Evolutionary conservation across 2,113 vertebrate genomes (phyloP), one percentile per base, ranked within the genome.

Genomic region (Nansenia antarctica): DNA sequence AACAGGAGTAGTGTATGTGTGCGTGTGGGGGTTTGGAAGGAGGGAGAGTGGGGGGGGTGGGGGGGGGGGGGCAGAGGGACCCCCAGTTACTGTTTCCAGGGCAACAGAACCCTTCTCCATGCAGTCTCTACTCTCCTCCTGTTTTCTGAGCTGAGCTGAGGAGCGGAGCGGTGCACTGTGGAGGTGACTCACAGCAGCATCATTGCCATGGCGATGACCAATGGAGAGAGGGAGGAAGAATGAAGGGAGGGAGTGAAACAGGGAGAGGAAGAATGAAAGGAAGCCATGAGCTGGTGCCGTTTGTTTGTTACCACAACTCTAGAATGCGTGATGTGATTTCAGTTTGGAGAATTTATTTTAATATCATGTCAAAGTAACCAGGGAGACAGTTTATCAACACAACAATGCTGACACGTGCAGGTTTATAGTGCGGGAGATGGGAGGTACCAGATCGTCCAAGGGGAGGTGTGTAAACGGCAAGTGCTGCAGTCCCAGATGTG

Each of bases 31-130:
- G 5, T 31, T 15, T 58, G 83, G 88, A 78, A 79, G 82, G 86
- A 83, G 85, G 79, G 81, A 31, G 30, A 18, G 26, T 20, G 47
- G 22, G 29, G 42, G 35, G 49, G 83, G 85, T 42, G 39, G 39
- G 39, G 3, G 39, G 12, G 45, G 30, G 27, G 26, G 37, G 31
- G 14, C 64, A 26, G 15, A 53, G 83, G 86, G 86, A 89, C 83
- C 87, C 89, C 84, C 66, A 80, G 81, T 85, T n/a, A n/a, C 89
- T 86, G 89, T 90, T 90, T 87, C 89, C 89, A 88, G 76, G 89
- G 89, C 86, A 90, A 90, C 89, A 70, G 87, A 82, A 82, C 77
- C 64, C 70, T 81, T 73, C 80, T 84, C 27, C 11, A n/a, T n/a
- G n/a, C n/a, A n/a, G n/a, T 11, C 53, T 84, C 72, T 54, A 58